phyloP scores from a whole-genome alignment of 2,113 vertebrate species.

The Rafetus swinhoei region DNA sequence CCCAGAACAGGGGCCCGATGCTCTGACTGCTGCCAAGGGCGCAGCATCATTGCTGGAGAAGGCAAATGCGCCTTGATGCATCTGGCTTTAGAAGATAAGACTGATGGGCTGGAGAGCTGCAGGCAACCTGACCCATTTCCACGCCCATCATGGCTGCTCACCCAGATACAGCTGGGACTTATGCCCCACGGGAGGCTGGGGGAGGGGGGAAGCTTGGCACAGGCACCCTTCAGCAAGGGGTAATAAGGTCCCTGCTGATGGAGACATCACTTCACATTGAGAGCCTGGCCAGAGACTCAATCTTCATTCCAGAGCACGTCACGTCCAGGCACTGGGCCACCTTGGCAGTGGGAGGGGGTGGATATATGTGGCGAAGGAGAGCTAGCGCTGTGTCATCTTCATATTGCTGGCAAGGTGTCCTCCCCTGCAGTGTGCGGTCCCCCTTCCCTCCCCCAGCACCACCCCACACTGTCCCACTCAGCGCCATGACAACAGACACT shows the following conservation, averaged over 20 bases:
- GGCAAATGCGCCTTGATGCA: not conserved
- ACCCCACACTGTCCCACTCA: too few species aligned
- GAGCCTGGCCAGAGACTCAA: too few species aligned
- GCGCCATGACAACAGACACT: too few species aligned
- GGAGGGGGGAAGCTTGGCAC: not conserved
- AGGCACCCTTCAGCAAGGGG: not conserved
- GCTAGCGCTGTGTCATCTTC: too few species aligned
- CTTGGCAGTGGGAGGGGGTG: too few species aligned
- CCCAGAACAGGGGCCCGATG: not conserved
- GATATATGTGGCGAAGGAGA: too few species aligned
- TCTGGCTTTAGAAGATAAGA: not conserved
- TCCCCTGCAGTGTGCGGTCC: too few species aligned
- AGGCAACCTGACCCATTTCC: not conserved
- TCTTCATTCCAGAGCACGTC: too few species aligned
- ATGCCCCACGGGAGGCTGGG: not conserved
- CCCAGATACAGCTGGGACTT: not conserved
- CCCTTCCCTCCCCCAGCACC: too few species aligned
- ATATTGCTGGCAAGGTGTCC: too few species aligned
- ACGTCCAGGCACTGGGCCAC: too few species aligned
- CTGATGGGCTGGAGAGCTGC: not conserved
- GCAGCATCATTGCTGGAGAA: not conserved
- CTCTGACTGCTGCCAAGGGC: not conserved
- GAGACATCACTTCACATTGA: too few species aligned
- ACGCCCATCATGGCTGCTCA: not conserved
- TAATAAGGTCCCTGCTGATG: not conserved